Evolutionary conservation across 2,113 vertebrate genomes (phyloP).

Genomic region (Xerus inauris): DNA sequence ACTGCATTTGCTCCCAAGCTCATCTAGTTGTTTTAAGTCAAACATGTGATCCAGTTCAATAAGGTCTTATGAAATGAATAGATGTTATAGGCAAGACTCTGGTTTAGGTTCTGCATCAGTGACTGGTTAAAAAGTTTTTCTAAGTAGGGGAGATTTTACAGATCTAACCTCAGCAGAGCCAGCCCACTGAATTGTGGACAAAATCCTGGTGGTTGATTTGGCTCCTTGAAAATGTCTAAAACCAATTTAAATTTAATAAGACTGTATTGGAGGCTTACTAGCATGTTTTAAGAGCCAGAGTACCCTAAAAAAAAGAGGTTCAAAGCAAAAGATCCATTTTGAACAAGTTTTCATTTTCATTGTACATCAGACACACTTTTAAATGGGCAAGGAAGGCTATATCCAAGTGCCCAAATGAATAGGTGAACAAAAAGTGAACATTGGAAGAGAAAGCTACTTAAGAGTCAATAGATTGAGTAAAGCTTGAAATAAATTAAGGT

Average conservation of each 20-base stretch:
- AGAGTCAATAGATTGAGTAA: background rate
- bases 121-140: background rate
- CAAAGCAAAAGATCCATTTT: background rate
- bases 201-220: background rate
- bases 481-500: background rate
- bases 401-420: background rate
- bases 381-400: background rate
- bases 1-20: background rate
- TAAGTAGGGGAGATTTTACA: background rate
- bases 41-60: background rate
- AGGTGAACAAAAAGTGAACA: background rate
- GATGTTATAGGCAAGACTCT: background rate
- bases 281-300: background rate
- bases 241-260: background rate
- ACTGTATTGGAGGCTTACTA: background rate
- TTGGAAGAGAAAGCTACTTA: background rate
- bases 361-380: background rate
- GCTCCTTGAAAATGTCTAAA: background rate
- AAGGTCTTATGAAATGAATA: background rate
- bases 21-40: background rate
- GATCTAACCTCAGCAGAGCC: background rate
- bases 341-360: background rate
- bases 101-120: background rate
- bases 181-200: background rate
- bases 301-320: background rate